Evolutionary conservation across 2,113 vertebrate species (phyloP), one percentile per base, ranked within the genome.

Genomic region (Silurus asotus): DNA sequence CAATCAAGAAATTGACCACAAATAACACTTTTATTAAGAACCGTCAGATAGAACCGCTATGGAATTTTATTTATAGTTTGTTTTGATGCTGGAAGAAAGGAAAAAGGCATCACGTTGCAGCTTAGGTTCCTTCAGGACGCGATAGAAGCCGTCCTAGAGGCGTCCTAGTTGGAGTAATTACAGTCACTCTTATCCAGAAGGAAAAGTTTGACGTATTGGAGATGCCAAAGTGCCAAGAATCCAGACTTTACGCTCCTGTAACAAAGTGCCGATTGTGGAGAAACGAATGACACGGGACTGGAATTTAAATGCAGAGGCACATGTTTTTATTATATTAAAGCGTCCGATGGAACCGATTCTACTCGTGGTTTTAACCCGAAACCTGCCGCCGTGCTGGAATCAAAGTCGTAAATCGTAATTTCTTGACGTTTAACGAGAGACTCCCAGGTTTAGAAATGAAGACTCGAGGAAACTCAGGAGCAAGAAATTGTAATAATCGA

Each of bases 181-280:
- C 55, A 28, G 13, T 53, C 81, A 48, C 5, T 64, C 45, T 79
- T 59, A 51, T 75, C 81, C 56, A 72, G 53, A 72, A 67, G 17
- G 65, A 86, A 86, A 49, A 48, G 61, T 64, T 81, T 84, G 75
- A 86, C 81, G 49, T 70, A 65, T 55, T 14, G 79, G 51, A 45
- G 6, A 23, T 51, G 76, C 48, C 67, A 67, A 59, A 87, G 53
- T 6, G 53, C 8, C 19, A 53, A 23, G 49, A 53, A 20, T 75
- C 11, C 49, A 75, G 48, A 75, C 49, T 9, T 14, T 6, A 17
- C 51, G 48, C 58, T 81, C 9, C 45, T 76, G 85, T 9, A 87
- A 83, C 51, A 75, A 37, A 20, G 58, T n/a, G 67, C n/a, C 13
- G n/a, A 84, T 51, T 62, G 83, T 75, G 45, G 14, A 51, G 45